Conservation (phyloP, 2,888 invertebrate species). For the Tinea pellionella region DNA sequence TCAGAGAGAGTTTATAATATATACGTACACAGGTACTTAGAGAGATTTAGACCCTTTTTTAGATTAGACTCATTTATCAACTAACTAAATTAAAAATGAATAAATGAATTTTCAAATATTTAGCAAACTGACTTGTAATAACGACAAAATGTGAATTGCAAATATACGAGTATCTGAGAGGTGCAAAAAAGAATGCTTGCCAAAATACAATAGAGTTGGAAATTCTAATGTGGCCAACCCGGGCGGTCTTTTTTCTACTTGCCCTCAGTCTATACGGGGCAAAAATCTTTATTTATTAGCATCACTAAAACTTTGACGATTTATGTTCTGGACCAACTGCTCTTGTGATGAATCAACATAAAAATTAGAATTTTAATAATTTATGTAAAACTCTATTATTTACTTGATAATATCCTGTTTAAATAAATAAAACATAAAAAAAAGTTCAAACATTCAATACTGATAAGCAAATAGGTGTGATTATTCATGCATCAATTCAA, state of each 20-base stretch:
- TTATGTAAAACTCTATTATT: no score
- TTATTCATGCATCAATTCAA: not conserved
- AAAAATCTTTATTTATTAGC: slow-evolving; percentile 69
- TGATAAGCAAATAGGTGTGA: not conserved
- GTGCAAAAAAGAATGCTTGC: slow-evolving; percentile 66
- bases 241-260: slow-evolving; percentile 63
- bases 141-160: slow-evolving; percentile 32
- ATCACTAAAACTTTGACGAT: slow-evolving; percentile 52
- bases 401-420: no score
- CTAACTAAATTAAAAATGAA: not conserved
- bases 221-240: slow-evolving; percentile 54
- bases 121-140: not conserved
- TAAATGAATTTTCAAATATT: not conserved
- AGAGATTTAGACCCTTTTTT: no score
- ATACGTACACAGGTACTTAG: no score
- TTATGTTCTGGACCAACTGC: slow-evolving; percentile 43
- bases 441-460: not conserved
- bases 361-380: no score
- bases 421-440: no score
- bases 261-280: slow-evolving; percentile 38
- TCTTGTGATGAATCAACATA: slow-evolving; percentile 21
- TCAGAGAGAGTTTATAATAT: no score
- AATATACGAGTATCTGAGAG: slow-evolving; percentile 47
- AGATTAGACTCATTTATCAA: no score
- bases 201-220: slow-evolving; percentile 59